Conservation (phyloP, 2,113 vertebrate genomes). For the Gorilla gorilla region DNA sequence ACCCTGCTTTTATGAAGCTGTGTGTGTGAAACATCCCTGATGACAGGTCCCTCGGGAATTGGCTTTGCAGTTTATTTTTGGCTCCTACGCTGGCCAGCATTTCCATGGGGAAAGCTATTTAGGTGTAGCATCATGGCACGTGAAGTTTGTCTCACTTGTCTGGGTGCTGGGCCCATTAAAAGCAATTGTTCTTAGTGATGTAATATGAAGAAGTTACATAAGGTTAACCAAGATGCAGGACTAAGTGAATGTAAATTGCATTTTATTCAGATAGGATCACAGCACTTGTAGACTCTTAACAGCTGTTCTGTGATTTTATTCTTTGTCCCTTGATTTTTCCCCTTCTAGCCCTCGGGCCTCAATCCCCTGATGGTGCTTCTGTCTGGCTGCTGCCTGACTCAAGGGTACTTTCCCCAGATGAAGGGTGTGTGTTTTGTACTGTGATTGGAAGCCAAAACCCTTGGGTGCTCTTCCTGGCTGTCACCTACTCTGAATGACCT, state of each 20-base stretch:
- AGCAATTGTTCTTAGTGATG: slow-evolving; percentile 46
- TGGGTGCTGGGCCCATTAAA: slow-evolving; percentile 40
- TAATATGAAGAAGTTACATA: slow-evolving; percentile 41
- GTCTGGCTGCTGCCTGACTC: neutral
- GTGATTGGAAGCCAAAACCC: neutral
- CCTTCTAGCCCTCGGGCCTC: neutral
- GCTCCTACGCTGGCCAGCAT: slow-evolving; percentile 48
- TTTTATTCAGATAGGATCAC: slow-evolving; percentile 35
- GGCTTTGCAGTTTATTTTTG: slow-evolving; percentile 70
- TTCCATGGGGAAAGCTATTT: slow-evolving; percentile 55
- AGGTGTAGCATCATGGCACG: slow-evolving; percentile 23
- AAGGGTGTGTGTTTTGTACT: neutral
- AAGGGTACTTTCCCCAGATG: slow-evolving; percentile 30
- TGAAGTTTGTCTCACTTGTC: neutral
- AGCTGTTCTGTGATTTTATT: slow-evolving; percentile 2
- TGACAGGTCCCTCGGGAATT: slow-evolving; percentile 59
- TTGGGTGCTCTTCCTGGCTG: slow-evolving; percentile 11
- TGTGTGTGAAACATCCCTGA: neutral
- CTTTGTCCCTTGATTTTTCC: neutral
- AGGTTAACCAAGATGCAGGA: slow-evolving; percentile 32
- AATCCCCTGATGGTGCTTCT: neutral
- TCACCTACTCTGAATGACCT: slow-evolving; percentile 32
- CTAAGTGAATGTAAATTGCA: slow-evolving; percentile 41
- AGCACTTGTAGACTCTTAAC: neutral
- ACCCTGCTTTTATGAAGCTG: neutral